A percentile compares a stretch with the other conserved stretches of the same genome.
These are phyloP conservation scores for Gephyroberyx darwinii DNA, from an alignment of 2,797 vertebrate genomes.

Conservation along the genomic window DNA sequence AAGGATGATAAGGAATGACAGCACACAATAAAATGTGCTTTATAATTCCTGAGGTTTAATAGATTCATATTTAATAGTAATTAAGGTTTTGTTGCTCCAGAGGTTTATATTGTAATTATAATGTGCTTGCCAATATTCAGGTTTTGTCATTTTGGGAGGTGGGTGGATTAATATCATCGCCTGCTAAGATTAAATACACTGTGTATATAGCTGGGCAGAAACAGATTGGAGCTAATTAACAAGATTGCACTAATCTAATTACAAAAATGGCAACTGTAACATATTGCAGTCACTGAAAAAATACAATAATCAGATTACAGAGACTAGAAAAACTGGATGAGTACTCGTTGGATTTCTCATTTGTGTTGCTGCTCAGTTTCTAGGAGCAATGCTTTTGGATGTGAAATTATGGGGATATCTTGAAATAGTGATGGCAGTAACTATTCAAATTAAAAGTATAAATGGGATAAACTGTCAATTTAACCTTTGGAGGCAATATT, in stretches of 20 bases:
- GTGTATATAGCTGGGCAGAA: neutral
- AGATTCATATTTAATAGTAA: neutral
- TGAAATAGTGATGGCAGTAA: too few relatives aligned
- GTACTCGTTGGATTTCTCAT: too few relatives aligned
- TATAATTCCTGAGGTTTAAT: neutral
- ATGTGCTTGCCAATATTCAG: neutral
- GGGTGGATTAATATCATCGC: neutral
- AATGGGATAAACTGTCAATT: neutral
- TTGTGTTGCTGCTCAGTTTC: too few relatives aligned
- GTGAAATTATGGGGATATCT: neutral
- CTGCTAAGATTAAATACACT: neutral
- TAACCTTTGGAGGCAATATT: neutral
- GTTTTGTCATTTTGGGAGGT: neutral
- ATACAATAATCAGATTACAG: neutral
- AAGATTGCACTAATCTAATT: neutral
- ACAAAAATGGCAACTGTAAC: conserved; percentile 6
- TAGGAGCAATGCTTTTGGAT: too few relatives aligned
- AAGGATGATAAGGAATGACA: neutral
- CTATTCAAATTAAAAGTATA: too few relatives aligned
- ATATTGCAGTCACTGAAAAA: conserved; percentile 9
- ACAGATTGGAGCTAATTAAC: neutral
- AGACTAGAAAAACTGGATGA: neutral
- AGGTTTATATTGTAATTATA: neutral
- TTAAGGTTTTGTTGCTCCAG: neutral
- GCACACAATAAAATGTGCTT: neutral